Base-by-base conservation (phyloP, 2,888 invertebrate genomes). In the Brachyptera putata region DNA sequence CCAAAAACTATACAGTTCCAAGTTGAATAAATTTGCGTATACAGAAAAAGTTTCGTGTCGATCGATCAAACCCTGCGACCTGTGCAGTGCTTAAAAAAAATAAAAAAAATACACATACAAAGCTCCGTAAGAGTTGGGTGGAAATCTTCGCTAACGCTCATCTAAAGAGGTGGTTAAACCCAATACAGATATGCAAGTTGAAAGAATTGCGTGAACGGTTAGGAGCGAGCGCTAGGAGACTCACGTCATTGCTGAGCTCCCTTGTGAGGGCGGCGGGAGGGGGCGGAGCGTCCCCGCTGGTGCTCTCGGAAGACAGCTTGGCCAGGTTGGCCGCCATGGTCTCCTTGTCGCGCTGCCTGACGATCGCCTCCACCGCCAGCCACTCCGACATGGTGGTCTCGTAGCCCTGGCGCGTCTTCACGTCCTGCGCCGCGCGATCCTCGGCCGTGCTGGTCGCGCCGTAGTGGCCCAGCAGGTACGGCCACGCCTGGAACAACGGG, bases 321-420 rank as follows among this genome's bases (percentile, higher is more conserved):
- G 92, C 92, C 56, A 92, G 84, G 39, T 91, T 92, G 9, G 87
- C 86, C 0, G 91, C 92, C 62, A 91, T 89, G 43, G 85, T 86
- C 72, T 91, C 91, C 63, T 86, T 85, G 68, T 94, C 92, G 5
- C 85, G 75, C 70, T 91, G 90, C 53, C 85, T 76, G 0, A 95
- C 92, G 64, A 95, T 94, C 0, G 94, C 94, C 71, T 97, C 96
- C 0, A 95, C 92, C 0, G 94, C 93, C 62, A 94, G 74, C 96
- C 96, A 96, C 73, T 95, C 95, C 0, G 94, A 92, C 90, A 95
- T 92, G 1, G 89, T 90, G 4, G 88, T 88, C 74, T 95, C 94
- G 69, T 93, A 95, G 62, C 85, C 83, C 43, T 87, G 85, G 61
- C 85, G 84, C 41, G 87, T 85, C 41, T 81, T 79, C 62, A 79